Conservation (phyloP, 2,113 vertebrate genomes). For the Ibidorhyncha struthersii region DNA sequence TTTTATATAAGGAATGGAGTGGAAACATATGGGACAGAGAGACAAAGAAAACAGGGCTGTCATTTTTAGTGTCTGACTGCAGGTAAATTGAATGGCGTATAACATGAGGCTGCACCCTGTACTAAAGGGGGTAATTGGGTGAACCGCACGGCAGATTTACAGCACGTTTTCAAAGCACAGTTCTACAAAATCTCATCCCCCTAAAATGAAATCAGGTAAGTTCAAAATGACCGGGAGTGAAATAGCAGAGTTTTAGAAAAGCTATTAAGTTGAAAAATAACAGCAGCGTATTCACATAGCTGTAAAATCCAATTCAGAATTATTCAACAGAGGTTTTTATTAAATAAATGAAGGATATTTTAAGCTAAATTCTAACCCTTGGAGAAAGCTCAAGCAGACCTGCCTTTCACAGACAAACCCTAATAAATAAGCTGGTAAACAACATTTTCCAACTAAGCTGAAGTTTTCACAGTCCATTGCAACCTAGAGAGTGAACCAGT, state of each 20-base stretch:
- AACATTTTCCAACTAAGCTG: background rate
- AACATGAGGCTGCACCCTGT: background rate
- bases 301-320: background rate
- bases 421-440: background rate
- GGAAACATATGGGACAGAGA: background rate
- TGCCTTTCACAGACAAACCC: background rate
- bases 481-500: background rate
- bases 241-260: background rate
- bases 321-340: background rate
- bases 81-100: fast-evolving
- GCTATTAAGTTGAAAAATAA: background rate
- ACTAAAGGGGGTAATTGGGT: background rate
- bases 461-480: background rate
- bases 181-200: background rate
- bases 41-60: background rate
- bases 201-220: background rate
- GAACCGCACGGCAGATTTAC: background rate
- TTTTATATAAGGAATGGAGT: background rate
- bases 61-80: background rate
- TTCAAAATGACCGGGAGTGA: background rate
- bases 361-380: background rate
- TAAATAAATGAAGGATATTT: background rate
- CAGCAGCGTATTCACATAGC: background rate
- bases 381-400: background rate
- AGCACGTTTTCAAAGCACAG: background rate